Conservation (phyloP, 2,113 vertebrate species). For the Callipepla squamata region DNA sequence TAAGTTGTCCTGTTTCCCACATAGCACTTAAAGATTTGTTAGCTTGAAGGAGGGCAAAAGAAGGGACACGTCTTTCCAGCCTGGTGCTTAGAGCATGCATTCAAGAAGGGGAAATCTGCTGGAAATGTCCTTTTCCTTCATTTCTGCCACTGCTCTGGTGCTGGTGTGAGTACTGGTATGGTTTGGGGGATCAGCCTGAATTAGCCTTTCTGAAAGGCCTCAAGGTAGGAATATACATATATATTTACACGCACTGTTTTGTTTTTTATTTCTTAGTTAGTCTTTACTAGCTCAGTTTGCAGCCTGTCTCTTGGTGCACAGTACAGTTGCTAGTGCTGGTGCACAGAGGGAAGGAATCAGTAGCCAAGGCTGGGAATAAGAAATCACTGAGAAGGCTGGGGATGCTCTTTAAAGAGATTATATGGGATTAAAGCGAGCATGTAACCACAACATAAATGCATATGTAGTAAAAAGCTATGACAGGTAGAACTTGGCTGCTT, state of each 20-base stretch:
- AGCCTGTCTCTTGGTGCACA: background rate
- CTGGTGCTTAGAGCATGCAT: background rate
- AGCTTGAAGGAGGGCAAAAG: slow-evolving; percentile 1
- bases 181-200: background rate
- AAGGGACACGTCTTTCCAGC: background rate
- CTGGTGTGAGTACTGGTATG: background rate
- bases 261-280: background rate
- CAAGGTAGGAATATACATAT: background rate
- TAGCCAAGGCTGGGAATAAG: background rate
- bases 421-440: background rate
- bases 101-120: background rate
- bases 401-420: slow-evolving; percentile 5
- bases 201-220: background rate
- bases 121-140: slow-evolving; percentile 9
- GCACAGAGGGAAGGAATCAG: background rate
- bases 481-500: background rate
- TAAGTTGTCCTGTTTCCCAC: background rate
- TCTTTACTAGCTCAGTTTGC: background rate
- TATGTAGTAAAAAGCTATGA: background rate
- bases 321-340: background rate
- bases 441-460: background rate
- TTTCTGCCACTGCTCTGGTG: background rate
- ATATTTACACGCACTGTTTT: background rate
- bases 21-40: background rate
- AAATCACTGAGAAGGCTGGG: background rate